Evolutionary conservation across 92 coral and sea anemone species (phyloP), one percentile per base, ranked within the genome.

Genomic region (Montipora capitata): DNA sequence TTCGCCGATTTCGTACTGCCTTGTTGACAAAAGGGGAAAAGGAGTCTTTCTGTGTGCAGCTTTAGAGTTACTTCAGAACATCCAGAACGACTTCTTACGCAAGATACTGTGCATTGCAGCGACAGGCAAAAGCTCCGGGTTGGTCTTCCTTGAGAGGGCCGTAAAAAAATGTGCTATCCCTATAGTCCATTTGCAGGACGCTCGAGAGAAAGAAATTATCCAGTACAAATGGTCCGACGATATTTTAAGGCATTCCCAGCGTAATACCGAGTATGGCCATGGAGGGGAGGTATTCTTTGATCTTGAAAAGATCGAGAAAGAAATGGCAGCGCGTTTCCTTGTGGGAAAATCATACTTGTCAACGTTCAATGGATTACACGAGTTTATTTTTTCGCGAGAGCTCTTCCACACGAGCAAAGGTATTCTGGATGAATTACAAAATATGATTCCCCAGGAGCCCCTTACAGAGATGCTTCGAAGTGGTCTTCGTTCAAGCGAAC

Each of bases 361-460:
- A 17, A 82, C 95, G 6, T 44, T 11, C 15, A 89, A 83, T 11
- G 94, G 96, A 17, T 27, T 92, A 57, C 94, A 92, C 16, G 83
- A 94, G 73, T 98, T 98, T 44, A 94, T 98, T 17, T 98, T 98
- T 79, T 91, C 99, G 43, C 89, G 90, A 73, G 98, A 96, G 83
- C 98, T 98, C 58, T 98, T 98, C 92, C 98, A 94, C 65, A 90
- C 96, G 63, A 92, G 98, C 68, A 93, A 93, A 13, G 89, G 92
- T 35, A 92, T 96, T 51, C 92, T 98, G 70, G 94, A 85, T 71
- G 96, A 98, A 38, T 68, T 98, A 40, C 93, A 94, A 20, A 77
- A 86, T 72, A 27, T 92, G 40, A 88, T 94, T 65, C 95, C 98
- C 3, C 99, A 98, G 83, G 84, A 82, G 7, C 87, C 92, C 45